phyloP scores from a whole-genome alignment of 1,140 invertebrate genomes.

The Cherax quadricarinatus region DNA sequence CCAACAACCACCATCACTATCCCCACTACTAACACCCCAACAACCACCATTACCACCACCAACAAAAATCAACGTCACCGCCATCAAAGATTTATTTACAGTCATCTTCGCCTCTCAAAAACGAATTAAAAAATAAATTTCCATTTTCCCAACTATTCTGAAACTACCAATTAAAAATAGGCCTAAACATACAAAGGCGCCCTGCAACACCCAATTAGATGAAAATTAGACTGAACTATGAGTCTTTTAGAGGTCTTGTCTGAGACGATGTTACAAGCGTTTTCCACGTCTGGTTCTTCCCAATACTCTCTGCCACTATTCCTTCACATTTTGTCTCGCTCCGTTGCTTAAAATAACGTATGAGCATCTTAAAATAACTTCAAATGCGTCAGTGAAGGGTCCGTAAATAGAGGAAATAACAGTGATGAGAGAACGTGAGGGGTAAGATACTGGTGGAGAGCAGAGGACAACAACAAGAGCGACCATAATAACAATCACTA shows the following conservation, averaged over 20 bases:
- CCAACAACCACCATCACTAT: not conserved
- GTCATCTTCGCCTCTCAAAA: constrained; percentile 23
- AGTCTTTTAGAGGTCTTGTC: constrained; percentile 22
- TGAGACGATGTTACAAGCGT: not conserved
- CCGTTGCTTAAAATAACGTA: not conserved
- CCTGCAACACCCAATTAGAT: constrained; percentile 58
- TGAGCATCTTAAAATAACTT: not conserved
- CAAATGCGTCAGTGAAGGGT: not conserved
- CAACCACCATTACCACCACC: not conserved
- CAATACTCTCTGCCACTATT: not conserved
- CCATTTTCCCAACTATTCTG: constrained; percentile 52
- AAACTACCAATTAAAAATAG: constrained; percentile 58
- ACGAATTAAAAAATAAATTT: constrained; percentile 50
- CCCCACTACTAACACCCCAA: not conserved
- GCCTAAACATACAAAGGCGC: constrained; percentile 41
- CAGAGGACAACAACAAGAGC: not conserved
- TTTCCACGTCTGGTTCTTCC: not conserved
- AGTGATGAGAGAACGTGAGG: too few relatives aligned
- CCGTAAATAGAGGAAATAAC: not conserved
- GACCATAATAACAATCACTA: constrained; percentile 45
- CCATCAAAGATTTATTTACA: constrained; percentile 10
- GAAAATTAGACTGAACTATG: constrained; percentile 53
- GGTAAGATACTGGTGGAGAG: too few relatives aligned
- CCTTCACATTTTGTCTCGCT: constrained; percentile 23
- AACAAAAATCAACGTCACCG: not conserved